Evolutionary conservation across 1,140 invertebrate genomes (phyloP).

Genomic region (Daktulosphaira vitifoliae): DNA sequence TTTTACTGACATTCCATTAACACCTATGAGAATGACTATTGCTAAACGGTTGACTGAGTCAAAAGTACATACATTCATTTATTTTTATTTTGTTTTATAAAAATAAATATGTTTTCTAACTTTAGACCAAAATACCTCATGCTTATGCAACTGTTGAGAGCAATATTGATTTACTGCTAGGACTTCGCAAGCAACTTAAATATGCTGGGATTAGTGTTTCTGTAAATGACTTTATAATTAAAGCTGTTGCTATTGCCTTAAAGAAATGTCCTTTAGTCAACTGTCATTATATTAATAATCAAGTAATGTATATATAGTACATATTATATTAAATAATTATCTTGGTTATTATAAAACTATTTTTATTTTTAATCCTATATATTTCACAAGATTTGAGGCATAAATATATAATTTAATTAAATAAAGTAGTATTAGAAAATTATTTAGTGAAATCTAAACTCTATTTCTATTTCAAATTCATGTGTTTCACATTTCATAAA

Average conservation of each 20-base stretch:
- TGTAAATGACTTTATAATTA: slow-evolving; percentile 95
- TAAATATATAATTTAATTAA: too few relatives aligned
- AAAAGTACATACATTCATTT: slow-evolving; percentile 48
- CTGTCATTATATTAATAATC: slow-evolving; percentile 55
- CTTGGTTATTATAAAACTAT: too few relatives aligned
- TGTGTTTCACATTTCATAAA: too few relatives aligned
- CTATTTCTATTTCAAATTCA: too few relatives aligned
- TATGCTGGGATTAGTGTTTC: slow-evolving; percentile 78
- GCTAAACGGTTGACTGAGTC: slow-evolving; percentile 79
- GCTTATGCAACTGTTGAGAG: slow-evolving; percentile 87
- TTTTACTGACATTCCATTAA: slow-evolving; percentile 63
- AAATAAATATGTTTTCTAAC: slow-evolving; percentile 63
- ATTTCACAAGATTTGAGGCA: too few relatives aligned
- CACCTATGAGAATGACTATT: slow-evolving; percentile 63
- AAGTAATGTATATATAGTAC: slow-evolving; percentile 36
- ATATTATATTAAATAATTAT: too few relatives aligned
- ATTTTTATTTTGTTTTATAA: slow-evolving; percentile 1
- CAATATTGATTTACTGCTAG: slow-evolving; percentile 67
- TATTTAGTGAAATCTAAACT: too few relatives aligned
- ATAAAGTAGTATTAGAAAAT: too few relatives aligned
- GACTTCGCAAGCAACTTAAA: slow-evolving; percentile 61
- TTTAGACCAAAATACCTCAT: slow-evolving; percentile 89
- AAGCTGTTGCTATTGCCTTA: slow-evolving; percentile 84
- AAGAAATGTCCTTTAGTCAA: slow-evolving; percentile 89
- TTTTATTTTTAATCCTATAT: too few relatives aligned